Evolutionary conservation across 1,140 invertebrate species (phyloP), one percentile per base, ranked within the genome.

Genomic region (Cyrtorhinus lividipennis): DNA sequence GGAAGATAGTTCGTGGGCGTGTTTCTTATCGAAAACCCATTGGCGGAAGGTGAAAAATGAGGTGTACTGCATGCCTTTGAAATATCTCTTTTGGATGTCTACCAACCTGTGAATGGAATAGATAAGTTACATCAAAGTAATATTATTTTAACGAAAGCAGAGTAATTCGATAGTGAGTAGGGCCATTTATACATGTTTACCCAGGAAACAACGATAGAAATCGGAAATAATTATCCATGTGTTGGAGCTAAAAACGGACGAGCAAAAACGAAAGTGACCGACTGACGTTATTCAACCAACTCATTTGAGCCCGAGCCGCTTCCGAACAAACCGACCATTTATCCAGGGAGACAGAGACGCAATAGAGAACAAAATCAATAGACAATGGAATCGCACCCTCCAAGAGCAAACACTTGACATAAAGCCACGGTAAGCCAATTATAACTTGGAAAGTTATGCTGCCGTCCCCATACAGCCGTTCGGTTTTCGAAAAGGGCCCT

Each of bases 1-100:
- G 0, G 73, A 60, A 30, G 74, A 72, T 0, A 86, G 71, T 45
- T 73, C 71, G 38, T 77, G 69, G 1, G 80, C 72, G 63, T 83
- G 83, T 60, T 76, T 75, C 59, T 78, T 74, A 10, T 73, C 71
- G 68, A 85, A 86, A n/a, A 73, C 71, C 79, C 83, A 85, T 66
- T 83, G 75, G 65, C 78, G 75, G 24, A 76, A 75, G 8, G 82
- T 78, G 66, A 85, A 85, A 68, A 78, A 84, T 62, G 81, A 76
- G 12, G 83, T 73, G 58, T 78, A 79, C 56, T 75, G 73, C 45
- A 78, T 76, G 8, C 81, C 80, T 63, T 79, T 79, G 62, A 77
- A 71, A 53, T 83, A 76, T 53, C 79, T 78, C 10, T 77, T 72
- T 67, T 83, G 81, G 56, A 83, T 75, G 46, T 77, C 74, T 2